Conservation (phyloP, 2,797 vertebrate species). For the Syndactyla subalaris region DNA sequence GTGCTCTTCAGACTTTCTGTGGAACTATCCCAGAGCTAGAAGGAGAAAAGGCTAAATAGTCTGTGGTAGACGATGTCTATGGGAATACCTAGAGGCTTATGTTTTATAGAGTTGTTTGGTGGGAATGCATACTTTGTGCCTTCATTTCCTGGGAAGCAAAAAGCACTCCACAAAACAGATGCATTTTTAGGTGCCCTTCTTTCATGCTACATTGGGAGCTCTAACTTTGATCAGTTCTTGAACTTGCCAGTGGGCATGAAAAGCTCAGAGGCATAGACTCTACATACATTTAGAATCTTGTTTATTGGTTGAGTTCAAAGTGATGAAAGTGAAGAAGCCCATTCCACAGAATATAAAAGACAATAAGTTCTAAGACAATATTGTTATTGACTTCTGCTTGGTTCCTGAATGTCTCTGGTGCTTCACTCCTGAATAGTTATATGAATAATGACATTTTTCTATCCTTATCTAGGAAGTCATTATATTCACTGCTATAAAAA, state of each 20-base stretch:
- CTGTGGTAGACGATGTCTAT: background rate
- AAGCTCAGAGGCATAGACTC: background rate
- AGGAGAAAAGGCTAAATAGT: background rate
- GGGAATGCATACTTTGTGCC: background rate
- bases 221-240: conserved; percentile 23
- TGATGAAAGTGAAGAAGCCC: background rate
- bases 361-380: background rate
- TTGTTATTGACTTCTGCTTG: background rate
- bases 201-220: background rate
- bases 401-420: background rate
- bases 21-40: conserved; percentile 7
- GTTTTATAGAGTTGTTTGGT: conserved; percentile 1
- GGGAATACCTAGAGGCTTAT: conserved; percentile 43
- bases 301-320: background rate
- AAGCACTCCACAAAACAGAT: background rate
- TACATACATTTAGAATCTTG: background rate
- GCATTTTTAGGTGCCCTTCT: background rate
- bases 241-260: background rate
- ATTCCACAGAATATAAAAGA: background rate
- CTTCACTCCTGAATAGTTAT: background rate
- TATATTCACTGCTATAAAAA: background rate
- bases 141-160: conserved; percentile 19
- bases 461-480: background rate
- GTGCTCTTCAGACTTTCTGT: background rate
- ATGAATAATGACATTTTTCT: background rate